Conservation (phyloP, 2,888 invertebrate genomes). For the Polydrusus tereticollis region DNA sequence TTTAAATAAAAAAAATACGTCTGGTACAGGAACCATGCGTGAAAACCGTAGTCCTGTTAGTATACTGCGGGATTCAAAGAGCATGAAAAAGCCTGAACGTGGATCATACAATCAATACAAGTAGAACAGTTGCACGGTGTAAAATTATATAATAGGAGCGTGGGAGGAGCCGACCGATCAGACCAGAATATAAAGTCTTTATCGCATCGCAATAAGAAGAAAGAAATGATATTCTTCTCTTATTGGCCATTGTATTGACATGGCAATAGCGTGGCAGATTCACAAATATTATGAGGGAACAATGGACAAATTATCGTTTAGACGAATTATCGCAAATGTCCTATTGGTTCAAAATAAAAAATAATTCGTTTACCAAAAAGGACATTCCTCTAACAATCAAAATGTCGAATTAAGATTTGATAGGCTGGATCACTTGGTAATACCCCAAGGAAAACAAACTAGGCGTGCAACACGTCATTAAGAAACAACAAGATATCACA, state of each 20-base stretch:
- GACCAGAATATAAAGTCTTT: conserved; percentile 56
- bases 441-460: too few relatives aligned
- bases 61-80: background rate
- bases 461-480: too few relatives aligned
- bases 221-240: conserved; percentile 58
- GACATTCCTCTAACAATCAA: too few relatives aligned
- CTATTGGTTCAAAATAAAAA: too few relatives aligned
- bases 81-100: too few relatives aligned
- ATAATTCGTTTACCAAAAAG: too few relatives aligned
- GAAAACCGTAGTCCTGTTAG: background rate
- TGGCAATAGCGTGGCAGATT: conserved; percentile 52
- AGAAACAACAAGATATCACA: too few relatives aligned
- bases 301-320: too few relatives aligned
- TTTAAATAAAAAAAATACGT: conserved; percentile 24
- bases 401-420: too few relatives aligned
- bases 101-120: conserved; percentile 7
- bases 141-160: conserved; percentile 51
- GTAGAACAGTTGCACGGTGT: conserved; percentile 50
- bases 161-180: conserved; percentile 55
- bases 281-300: conserved; percentile 38
- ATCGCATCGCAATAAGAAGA: conserved; percentile 48
- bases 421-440: too few relatives aligned
- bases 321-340: too few relatives aligned
- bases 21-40: background rate
- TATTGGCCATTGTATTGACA: conserved; percentile 47